Evolutionary conservation across 1,140 invertebrate species (phyloP).

Genomic region (Drosophila yakuba): DNA sequence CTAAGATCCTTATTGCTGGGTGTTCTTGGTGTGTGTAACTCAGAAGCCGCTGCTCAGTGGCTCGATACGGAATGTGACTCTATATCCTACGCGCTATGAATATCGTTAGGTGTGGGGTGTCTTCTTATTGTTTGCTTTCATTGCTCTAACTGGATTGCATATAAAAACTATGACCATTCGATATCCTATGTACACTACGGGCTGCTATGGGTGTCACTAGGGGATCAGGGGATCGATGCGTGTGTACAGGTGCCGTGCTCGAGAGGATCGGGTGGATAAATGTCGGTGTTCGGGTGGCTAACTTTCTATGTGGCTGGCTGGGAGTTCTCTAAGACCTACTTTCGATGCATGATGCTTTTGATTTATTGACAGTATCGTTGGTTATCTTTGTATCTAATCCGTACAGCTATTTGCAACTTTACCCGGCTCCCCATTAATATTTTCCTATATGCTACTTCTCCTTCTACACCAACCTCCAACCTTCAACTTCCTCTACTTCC

Average conservation of each 20-base stretch:
- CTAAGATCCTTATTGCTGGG: slow-evolving; percentile 52
- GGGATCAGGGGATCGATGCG: slow-evolving; percentile 30
- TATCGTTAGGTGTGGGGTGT: slow-evolving; percentile 49
- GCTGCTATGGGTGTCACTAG: slow-evolving; percentile 50
- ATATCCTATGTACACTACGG: slow-evolving; percentile 71
- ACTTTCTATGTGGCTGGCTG: slow-evolving; percentile 38
- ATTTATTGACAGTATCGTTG: slow-evolving; percentile 81
- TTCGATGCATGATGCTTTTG: slow-evolving; percentile 81
- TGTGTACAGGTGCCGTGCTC: slow-evolving; percentile 27
- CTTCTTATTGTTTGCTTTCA: slow-evolving; percentile 48
- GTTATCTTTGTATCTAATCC: slow-evolving; percentile 58
- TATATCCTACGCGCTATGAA: slow-evolving; percentile 51
- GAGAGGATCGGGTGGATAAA: slow-evolving; percentile 7
- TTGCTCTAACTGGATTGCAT: slow-evolving; percentile 70
- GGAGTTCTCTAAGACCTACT: slow-evolving; percentile 56
- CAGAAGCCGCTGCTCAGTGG: slow-evolving; percentile 62
- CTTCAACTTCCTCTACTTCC: slow-evolving; percentile 13
- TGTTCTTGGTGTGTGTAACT: slow-evolving; percentile 36
- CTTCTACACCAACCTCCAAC: slow-evolving; percentile 15
- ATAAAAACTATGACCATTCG: slow-evolving; percentile 71
- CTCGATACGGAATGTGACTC: slow-evolving; percentile 63
- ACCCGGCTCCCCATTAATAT: slow-evolving; percentile 31
- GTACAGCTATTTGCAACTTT: slow-evolving; percentile 54
- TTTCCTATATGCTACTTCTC: slow-evolving; percentile 19
- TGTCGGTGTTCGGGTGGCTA: slow-evolving; percentile 8